A percentile compares a stretch with the other conserved stretches of the same genome.
Conservation (phyloP, 2,888 invertebrate species). For the Dione juno region DNA sequence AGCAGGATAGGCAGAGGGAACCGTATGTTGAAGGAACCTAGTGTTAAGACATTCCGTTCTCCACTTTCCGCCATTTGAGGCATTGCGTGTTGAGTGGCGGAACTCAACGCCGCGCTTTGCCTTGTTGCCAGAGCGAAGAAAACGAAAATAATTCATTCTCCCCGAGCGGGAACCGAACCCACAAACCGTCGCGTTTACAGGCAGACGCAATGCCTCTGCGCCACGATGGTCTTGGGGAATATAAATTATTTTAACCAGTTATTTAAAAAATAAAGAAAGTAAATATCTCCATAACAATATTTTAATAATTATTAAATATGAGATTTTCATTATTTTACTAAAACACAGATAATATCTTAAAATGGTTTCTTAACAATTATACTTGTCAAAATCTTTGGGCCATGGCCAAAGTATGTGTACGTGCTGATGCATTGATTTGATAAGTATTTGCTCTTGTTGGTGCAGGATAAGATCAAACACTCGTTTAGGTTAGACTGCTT, state of each 20-base stretch:
- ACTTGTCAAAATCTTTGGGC: conserved; percentile 59
- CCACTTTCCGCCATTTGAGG: no score
- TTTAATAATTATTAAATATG: no score
- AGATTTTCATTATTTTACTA: background rate
- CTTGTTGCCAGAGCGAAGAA: no score
- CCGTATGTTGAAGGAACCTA: no score
- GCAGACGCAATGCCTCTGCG: background rate
- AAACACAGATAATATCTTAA: conserved; percentile 51
- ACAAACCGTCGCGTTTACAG: no score
- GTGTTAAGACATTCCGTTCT: no score
- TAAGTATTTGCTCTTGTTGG: conserved; percentile 45
- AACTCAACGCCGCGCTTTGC: no score
- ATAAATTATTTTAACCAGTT: background rate
- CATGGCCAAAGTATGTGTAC: conserved; percentile 53
- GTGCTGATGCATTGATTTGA: conserved; percentile 50
- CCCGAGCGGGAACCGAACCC: no score
- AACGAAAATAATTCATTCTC: no score
- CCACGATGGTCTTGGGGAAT: background rate
- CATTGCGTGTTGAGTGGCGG: no score
- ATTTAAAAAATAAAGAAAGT: background rate
- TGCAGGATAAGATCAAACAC: conserved; percentile 36
- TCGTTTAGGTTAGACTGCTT: conserved; percentile 32
- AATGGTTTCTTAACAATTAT: conserved; percentile 54
- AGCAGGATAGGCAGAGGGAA: no score
- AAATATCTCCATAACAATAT: background rate